A percentile compares a stretch with the other conserved stretches of the same genome.
These are phyloP conservation scores for Tachina fera DNA, from an alignment of 2,888 invertebrate species.

Conservation along the genomic window DNA sequence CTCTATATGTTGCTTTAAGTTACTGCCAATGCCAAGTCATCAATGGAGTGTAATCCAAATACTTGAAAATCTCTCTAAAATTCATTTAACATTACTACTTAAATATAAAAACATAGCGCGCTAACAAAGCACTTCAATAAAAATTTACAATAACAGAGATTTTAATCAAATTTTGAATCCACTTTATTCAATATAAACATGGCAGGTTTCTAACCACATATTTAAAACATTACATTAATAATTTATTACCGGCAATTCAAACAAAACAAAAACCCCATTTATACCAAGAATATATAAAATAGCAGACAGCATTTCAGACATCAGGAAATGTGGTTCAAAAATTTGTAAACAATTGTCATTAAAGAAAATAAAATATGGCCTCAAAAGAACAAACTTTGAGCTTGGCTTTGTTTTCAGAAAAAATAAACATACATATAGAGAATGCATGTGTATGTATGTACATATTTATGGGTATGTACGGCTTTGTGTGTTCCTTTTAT, in stretches of 20 bases:
- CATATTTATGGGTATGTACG: background rate
- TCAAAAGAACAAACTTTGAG: slow-evolving; percentile 24
- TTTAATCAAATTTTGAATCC: too few species aligned
- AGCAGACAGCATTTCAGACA: slow-evolving; percentile 35
- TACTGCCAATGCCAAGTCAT: too few species aligned
- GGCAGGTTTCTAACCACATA: too few species aligned
- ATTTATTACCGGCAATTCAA: background rate
- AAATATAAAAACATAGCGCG: too few species aligned
- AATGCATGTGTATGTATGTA: background rate
- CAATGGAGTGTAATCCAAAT: too few species aligned
- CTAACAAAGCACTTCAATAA: too few species aligned
- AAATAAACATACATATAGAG: background rate
- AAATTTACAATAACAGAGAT: too few species aligned
- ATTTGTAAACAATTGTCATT: slow-evolving; percentile 26
- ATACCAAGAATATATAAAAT: slow-evolving; percentile 2
- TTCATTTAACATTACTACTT: too few species aligned
- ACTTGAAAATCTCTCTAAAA: too few species aligned
- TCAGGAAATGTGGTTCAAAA: slow-evolving; percentile 51
- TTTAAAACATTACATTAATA: background rate
- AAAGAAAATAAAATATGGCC: slow-evolving; percentile 38
- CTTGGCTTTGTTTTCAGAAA: slow-evolving; percentile 40
- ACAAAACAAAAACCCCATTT: slow-evolving; percentile 31
- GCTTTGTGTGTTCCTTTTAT: background rate
- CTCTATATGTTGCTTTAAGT: too few species aligned
- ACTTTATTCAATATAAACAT: too few species aligned